Conservation (phyloP, 2,797 vertebrate species). For the Echeneis naucrates region DNA sequence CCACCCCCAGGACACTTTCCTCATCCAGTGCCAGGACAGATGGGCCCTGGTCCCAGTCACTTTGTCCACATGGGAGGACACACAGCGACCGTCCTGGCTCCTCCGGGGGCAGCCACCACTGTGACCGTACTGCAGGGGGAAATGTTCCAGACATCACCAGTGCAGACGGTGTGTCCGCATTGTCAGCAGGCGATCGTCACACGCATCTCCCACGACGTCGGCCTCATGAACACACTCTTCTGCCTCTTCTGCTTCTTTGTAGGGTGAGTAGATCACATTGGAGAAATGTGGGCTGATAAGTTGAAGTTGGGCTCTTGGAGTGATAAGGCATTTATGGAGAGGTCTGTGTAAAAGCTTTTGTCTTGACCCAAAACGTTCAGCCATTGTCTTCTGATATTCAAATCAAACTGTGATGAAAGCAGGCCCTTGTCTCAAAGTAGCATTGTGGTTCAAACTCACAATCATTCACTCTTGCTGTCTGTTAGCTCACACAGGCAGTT, state of each 20-base stretch:
- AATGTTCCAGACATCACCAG: conserved; percentile 94
- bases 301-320: background rate
- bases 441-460: background rate
- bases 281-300: background rate
- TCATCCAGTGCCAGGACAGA: conserved; percentile 78
- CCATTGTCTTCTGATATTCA: background rate
- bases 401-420: background rate
- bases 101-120: conserved; percentile 90
- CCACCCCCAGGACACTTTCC: conserved; percentile 81
- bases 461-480: background rate
- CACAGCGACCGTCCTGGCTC: conserved; percentile 91
- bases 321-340: background rate
- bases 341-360: background rate
- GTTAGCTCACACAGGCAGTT: background rate
- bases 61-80: conserved; percentile 89
- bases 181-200: conserved; percentile 98
- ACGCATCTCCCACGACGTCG: conserved; percentile 93
- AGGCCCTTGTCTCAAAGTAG: background rate
- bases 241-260: conserved; percentile 99
- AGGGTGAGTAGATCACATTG: conserved; percentile 85
- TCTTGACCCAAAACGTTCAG: background rate
- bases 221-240: conserved; percentile 97
- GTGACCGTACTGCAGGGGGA: conserved; percentile 98
- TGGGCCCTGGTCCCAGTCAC: conserved; percentile 81
- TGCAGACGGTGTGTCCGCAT: conserved; percentile 97